These are phyloP conservation scores for Zonitis immaculata DNA, from an alignment of 2,888 invertebrate genomes.

Conservation along the genomic window DNA sequence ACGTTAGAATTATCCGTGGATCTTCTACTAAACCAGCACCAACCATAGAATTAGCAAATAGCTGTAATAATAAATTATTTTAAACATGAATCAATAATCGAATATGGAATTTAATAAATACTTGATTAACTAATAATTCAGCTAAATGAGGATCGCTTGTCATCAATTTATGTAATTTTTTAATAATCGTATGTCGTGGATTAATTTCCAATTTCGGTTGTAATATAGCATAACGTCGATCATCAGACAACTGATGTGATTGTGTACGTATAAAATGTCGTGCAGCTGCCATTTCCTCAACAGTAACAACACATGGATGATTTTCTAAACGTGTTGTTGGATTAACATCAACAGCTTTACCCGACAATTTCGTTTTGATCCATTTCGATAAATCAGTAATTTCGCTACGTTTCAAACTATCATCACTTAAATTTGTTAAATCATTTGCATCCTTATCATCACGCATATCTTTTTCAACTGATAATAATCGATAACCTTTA, in stretches of 20 bases:
- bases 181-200: conserved; percentile 86
- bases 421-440: conserved; percentile 59
- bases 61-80: too few species aligned
- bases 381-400: conserved; percentile 74
- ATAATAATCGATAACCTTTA: conserved; percentile 68
- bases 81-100: too few species aligned
- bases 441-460: conserved; percentile 60
- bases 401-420: conserved; percentile 68
- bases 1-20: conserved; percentile 75
- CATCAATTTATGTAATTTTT: conserved; percentile 74
- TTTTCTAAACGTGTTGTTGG: conserved; percentile 78
- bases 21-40: conserved; percentile 92
- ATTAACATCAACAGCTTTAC: conserved; percentile 78
- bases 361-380: conserved; percentile 69
- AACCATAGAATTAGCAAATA: conserved; percentile 93
- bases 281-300: conserved; percentile 95
- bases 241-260: conserved; percentile 74
- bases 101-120: conserved; percentile 31
- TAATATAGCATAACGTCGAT: conserved; percentile 77
- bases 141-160: conserved; percentile 75
- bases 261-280: conserved; percentile 91
- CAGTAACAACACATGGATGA: conserved; percentile 93
- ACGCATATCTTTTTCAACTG: conserved; percentile 91
- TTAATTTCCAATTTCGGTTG: conserved; percentile 94
- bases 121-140: conserved; percentile 78